Percentiles rank a stretch among this genome's conserved stretches.
These are phyloP conservation scores for Delia radicum DNA, from an alignment of 1,140 invertebrate genomes.

Conservation along the genomic window DNA sequence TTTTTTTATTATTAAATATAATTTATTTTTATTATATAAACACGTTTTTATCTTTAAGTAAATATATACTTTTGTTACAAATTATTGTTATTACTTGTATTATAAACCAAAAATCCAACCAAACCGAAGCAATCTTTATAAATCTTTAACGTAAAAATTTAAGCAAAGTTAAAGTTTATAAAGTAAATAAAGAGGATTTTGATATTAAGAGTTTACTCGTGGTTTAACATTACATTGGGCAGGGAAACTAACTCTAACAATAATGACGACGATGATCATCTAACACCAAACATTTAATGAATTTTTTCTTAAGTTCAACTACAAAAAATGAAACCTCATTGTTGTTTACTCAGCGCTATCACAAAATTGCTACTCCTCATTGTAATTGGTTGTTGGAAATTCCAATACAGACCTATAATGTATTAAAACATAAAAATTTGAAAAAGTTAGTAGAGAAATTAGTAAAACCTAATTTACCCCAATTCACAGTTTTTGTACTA, in stretches of 20 bases:
- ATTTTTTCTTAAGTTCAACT: neutral
- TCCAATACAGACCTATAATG: neutral
- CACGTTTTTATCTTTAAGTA: conserved; percentile 4
- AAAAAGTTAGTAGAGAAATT: no score
- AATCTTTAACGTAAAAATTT: neutral
- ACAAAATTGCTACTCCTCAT: neutral
- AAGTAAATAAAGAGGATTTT: neutral
- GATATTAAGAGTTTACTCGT: neutral
- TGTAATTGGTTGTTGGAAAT: neutral
- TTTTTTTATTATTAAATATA: neutral
- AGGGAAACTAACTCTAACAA: neutral
- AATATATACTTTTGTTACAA: conserved; percentile 7
- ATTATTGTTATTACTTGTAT: conserved; percentile 3
- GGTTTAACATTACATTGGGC: neutral
- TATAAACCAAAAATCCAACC: neutral
- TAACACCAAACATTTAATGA: conserved; percentile 18
- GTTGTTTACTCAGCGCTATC: neutral
- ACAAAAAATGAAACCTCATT: neutral
- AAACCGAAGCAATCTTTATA: conserved; percentile 9
- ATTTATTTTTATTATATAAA: conserved; percentile 14
- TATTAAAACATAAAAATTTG: neutral
- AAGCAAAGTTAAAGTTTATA: neutral
- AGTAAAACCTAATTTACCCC: no score
- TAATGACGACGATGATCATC: neutral
- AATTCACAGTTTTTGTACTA: no score